Evolutionary conservation across 2,797 vertebrate species (phyloP), one percentile per base, ranked within the genome.

Genomic region (Margarornis squamiger): DNA sequence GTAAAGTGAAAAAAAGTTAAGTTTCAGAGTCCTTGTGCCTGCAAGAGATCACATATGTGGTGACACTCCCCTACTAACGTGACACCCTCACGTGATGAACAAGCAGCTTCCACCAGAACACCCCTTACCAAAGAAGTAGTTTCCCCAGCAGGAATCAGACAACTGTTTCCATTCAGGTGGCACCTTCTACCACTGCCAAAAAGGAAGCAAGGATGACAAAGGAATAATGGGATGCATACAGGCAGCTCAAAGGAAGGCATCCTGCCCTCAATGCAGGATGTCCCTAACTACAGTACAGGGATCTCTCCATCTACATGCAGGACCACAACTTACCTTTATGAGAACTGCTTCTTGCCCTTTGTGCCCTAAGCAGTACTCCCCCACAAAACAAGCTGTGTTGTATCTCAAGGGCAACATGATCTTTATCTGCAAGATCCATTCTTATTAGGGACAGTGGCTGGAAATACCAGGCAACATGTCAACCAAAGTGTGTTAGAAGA

Each of bases 11-110:
- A 65, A 82, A 74, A 55, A 34, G 10, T 4, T 54, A 22, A 10
- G 16, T 61, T 83, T 72, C 62, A 57, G 43, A 81, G 68, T 15
- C 68, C 29, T 48, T 57, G 29, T 6, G 3, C 38, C 39, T 57
- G 16, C 45, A 67, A 46, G 22, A 73, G 41, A 63, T 26, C 11
- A n/a, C 1, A 2, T 34, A 32, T 10, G 27, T 0, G 2, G 73
- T 54, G 70, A 74, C 39, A 38, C 5, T 41, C 4, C 34, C 39
- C 22, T 45, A 6, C 10, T 16, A 24, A 63, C 34, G 6, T 46
- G 46, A 6, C 12, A 72, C 15, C 24, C 22, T 65, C 32, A 10
- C 0, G 0, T 12, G 39, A 74, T 45, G 45, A 48, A 41, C 15
- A 26, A 55, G n/a, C 41, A 81, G 24, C 39, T 68, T 63, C 30